Evolutionary conservation across 2,797 vertebrate genomes (phyloP).

Genomic region (Sebastes flavidus): DNA sequence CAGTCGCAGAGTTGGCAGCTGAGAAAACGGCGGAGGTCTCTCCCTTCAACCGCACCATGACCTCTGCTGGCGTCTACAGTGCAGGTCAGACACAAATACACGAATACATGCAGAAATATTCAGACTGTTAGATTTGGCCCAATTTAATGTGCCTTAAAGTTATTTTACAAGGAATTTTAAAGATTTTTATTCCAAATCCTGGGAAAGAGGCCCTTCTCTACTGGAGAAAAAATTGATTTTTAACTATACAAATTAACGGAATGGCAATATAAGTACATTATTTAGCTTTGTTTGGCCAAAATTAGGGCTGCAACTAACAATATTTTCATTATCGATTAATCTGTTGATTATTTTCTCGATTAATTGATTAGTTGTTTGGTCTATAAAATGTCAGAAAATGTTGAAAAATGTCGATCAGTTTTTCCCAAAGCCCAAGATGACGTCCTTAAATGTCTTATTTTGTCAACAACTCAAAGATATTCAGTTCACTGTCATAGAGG

Average conservation of each 20-base stretch:
- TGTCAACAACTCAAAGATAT: too few relatives aligned
- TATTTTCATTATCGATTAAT: too few relatives aligned
- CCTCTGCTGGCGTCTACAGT: constrained; percentile 76
- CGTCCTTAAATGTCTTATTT: too few relatives aligned
- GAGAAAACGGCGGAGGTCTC: constrained; percentile 73
- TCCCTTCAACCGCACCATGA: constrained; percentile 79
- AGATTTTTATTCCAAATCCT: neutral
- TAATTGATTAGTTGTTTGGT: too few relatives aligned
- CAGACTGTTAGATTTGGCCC: neutral
- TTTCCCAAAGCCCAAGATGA: too few relatives aligned
- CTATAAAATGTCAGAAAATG: too few relatives aligned
- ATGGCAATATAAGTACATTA: neutral
- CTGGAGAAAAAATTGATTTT: neutral
- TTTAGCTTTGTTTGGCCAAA: neutral
- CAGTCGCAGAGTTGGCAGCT: constrained; percentile 66
- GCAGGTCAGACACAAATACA: constrained; percentile 65
- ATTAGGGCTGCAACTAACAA: too few relatives aligned
- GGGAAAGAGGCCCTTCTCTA: neutral
- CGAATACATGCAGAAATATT: neutral
- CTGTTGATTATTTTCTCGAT: too few relatives aligned
- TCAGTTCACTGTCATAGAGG: too few relatives aligned
- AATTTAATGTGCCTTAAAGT: neutral
- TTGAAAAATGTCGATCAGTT: too few relatives aligned
- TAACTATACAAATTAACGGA: neutral
- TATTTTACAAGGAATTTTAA: neutral